A percentile compares a stretch with the other conserved stretches of the same genome.
phyloP scores from a whole-genome alignment of 2,888 invertebrate species.

The Notodromas monacha region DNA sequence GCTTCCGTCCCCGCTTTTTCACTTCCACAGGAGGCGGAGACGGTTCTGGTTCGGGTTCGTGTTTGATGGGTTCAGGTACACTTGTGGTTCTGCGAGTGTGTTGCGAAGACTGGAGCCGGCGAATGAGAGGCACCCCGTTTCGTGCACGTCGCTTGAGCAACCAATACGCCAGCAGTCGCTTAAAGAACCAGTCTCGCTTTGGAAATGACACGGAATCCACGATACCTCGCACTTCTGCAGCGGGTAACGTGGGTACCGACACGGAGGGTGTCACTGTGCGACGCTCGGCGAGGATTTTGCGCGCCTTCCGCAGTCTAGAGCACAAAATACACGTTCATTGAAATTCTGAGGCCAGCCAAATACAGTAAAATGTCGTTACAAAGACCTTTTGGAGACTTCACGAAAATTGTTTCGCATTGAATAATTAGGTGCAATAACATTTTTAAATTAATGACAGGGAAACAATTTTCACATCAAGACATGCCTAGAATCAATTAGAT shows the following conservation, averaged over 20 bases:
- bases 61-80: background rate
- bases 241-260: conserved; percentile 66
- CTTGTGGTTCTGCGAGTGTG: conserved; percentile 7
- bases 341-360: no score
- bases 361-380: no score
- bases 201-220: conserved; percentile 18
- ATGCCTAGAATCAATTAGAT: no score
- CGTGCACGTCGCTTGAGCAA: conserved; percentile 72
- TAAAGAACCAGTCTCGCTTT: conserved; percentile 51
- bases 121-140: conserved; percentile 71
- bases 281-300: conserved; percentile 56
- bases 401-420: no score
- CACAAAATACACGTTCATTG: no score
- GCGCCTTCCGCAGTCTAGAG: conserved; percentile 12
- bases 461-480: no score
- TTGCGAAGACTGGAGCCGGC: conserved; percentile 33
- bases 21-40: no score
- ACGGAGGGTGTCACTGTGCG: conserved; percentile 65
- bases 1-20: background rate
- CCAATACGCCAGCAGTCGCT: conserved; percentile 77
- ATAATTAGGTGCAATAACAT: no score
- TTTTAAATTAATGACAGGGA: no score
- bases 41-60: conserved; percentile 7
- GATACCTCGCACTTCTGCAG: conserved; percentile 20
- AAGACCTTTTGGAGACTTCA: no score